Percentiles rank a stretch among this genome's conserved stretches.
These are phyloP conservation scores for Brachionus koreanus DNA, from an alignment of 1,140 invertebrate species.

Conservation along the genomic window DNA sequence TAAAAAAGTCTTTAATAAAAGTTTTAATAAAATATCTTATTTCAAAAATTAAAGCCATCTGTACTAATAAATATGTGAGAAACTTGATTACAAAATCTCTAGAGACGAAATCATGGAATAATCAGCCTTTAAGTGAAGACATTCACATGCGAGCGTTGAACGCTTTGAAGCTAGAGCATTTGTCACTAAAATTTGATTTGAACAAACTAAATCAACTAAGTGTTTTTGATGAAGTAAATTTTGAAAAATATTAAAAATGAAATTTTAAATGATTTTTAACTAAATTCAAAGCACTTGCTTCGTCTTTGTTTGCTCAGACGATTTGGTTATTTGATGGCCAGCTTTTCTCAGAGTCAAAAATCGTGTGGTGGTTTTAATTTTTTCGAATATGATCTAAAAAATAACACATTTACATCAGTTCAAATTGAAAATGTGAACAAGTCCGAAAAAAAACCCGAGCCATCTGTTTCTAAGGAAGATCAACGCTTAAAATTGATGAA, in stretches of 20 bases:
- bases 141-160: slow-evolving; percentile 54
- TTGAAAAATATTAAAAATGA: not conserved
- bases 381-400: slow-evolving; percentile 18
- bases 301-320: slow-evolving; percentile 52
- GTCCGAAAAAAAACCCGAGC: not conserved
- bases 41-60: not conserved
- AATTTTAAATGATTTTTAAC: not conserved
- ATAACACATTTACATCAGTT: not conserved
- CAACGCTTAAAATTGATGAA: slow-evolving; percentile 62
- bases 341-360: slow-evolving; percentile 43
- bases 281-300: slow-evolving; percentile 51
- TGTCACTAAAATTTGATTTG: slow-evolving; percentile 49
- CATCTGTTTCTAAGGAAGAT: not conserved
- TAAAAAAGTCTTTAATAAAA: too few relatives aligned
- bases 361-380: not conserved
- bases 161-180: slow-evolving; percentile 52
- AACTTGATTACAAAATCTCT: slow-evolving; percentile 1
- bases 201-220: slow-evolving; percentile 19
- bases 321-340: slow-evolving; percentile 56
- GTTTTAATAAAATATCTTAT: not conserved
- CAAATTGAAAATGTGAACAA: not conserved
- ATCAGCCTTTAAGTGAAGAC: slow-evolving; percentile 56
- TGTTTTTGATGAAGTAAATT: slow-evolving; percentile 45
- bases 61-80: slow-evolving; percentile 14
- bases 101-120: slow-evolving; percentile 37